Evolutionary conservation across 2,888 invertebrate genomes (phyloP).

Genomic region (Sinhomidia bicolor): DNA sequence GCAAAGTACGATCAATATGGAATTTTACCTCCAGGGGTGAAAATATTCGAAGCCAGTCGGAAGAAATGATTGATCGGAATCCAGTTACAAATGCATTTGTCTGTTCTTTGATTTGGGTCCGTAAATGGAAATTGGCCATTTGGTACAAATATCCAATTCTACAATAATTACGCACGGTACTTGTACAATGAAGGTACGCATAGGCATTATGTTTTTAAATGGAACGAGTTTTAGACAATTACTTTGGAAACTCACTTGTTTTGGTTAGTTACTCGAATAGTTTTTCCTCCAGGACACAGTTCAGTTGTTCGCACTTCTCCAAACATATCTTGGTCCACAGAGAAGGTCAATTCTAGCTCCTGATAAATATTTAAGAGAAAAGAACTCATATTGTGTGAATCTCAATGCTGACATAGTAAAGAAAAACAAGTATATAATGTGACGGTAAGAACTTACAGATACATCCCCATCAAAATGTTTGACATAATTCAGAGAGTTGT

Average conservation of each 20-base stretch:
- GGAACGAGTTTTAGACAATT: neutral
- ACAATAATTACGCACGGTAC: conserved; percentile 81
- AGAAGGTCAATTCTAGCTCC: conserved; percentile 97
- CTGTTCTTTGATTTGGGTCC: conserved; percentile 98
- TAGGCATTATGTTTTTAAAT: neutral
- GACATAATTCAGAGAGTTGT: conserved; percentile 96
- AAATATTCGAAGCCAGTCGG: conserved; percentile 96
- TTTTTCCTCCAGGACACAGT: conserved; percentile 96
- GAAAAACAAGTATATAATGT: too few relatives aligned
- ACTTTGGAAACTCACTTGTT: conserved; percentile 95
- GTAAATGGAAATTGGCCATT: conserved; percentile 99
- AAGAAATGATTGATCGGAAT: conserved; percentile 96
- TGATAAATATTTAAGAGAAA: conserved; percentile 81
- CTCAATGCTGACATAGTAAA: too few relatives aligned
- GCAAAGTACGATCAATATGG: too few relatives aligned
- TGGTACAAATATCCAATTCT: conserved; percentile 99
- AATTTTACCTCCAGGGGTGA: conserved; percentile 96
- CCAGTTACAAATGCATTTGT: conserved; percentile 98
- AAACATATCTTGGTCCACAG: conserved; percentile 96
- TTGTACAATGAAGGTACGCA: too few relatives aligned
- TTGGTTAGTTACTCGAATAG: conserved; percentile 96
- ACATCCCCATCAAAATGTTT: conserved; percentile 89
- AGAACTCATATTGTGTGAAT: too few relatives aligned
- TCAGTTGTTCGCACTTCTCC: conserved; percentile 97
- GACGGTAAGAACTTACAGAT: conserved; percentile 75